Base-by-base conservation (phyloP, 1,140 invertebrate species). In the Caenorhabditis briggsae region DNA sequence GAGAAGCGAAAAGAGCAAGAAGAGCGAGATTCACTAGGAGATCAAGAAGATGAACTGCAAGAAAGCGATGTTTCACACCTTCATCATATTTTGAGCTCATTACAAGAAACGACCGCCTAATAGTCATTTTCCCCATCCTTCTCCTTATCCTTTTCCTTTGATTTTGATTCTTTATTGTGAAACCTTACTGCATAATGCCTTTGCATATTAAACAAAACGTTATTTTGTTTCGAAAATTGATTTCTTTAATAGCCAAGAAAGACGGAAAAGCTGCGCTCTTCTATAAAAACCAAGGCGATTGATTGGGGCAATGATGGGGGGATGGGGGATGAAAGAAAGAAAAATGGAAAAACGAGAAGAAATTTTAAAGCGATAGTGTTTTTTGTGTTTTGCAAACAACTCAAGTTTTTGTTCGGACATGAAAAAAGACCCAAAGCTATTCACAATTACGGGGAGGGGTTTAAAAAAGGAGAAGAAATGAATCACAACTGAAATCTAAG, bases 401-500 rank as follows among this genome's bases (percentile, higher is more conserved):
- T 78, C 70, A 78, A 78, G 64, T 50, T 78, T 78, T 78, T 78
- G 70, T 78, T 78, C 70, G 53, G 46, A 78, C 6, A 78, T 78
- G 70, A 78, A 78, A 78, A 61, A 78, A 78, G 33, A 70, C 64
- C 64, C 70, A 78, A 78, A 53, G 33, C 18, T 43, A 43, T 70
- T 16, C 33, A 46, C 1, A 18, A 70, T 78, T 78, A 78, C 46
- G 14, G 46, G 46, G 70, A 46, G 59, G 8, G 59, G 59, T 64
- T 64, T 64, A 64, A 20, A 64, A 25, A 64, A 11, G 18, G n/a
- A n/a, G n/a, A n/a, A 20, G 33, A 25, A 64, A 74, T n/a, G 16
- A 78, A 78, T 78, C 70, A 78, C 70, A 78, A 78, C 70, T 78
- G 70, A 78, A 78, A 78, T 50, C 70, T 78, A 78, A 46, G 53